These are phyloP conservation scores for Gambusia holbrooki DNA, from an alignment of 2,113 vertebrate species.

Conservation along the genomic window DNA sequence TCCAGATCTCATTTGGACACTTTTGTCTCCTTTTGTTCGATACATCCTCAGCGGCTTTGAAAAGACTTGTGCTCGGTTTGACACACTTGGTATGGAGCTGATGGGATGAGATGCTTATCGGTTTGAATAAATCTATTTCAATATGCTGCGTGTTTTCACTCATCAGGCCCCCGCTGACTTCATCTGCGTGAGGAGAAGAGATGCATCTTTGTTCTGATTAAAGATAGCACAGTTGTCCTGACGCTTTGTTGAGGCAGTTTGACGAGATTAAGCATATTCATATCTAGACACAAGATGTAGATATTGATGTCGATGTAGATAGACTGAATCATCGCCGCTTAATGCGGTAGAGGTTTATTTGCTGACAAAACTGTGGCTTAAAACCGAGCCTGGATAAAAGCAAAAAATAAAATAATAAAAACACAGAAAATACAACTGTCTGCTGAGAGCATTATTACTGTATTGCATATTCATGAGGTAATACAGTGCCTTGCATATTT, in stretches of 20 bases:
- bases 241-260: conserved; percentile 46
- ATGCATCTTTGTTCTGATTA: conserved; percentile 63
- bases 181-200: conserved; percentile 60
- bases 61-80: conserved; percentile 60
- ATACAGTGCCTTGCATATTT: neutral
- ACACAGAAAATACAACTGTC: too few relatives aligned
- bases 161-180: conserved; percentile 56
- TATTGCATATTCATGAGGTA: neutral
- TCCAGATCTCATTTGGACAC: conserved; percentile 78
- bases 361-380: too few relatives aligned
- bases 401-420: too few relatives aligned
- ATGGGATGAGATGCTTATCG: conserved; percentile 66
- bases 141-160: conserved; percentile 57
- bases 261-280: neutral
- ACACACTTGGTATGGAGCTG: conserved; percentile 56
- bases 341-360: neutral
- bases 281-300: neutral
- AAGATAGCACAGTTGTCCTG: conserved; percentile 66
- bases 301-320: neutral
- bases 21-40: conserved; percentile 65
- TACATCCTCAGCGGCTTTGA: conserved; percentile 73
- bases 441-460: neutral
- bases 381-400: too few relatives aligned
- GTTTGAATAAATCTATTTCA: conserved; percentile 74
- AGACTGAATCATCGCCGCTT: neutral